Base-by-base conservation (phyloP, 2,888 invertebrate genomes). In the Drosophila stalkeri region DNA sequence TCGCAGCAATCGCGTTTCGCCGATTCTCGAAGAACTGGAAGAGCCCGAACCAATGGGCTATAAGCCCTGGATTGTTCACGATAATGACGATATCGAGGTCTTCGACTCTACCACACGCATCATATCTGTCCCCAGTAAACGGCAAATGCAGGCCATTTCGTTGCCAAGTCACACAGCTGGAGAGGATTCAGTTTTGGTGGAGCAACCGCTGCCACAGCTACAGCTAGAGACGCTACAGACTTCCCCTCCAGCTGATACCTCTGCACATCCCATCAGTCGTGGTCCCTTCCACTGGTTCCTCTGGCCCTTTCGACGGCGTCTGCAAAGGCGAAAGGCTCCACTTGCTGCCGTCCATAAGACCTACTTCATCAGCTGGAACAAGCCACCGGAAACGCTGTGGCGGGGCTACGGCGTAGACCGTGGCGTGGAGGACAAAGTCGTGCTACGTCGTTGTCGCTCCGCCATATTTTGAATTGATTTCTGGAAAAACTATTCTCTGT, bases 331-430 rank as follows among this genome's bases (percentile, higher is more conserved):
- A n/a, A 84, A 72, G 16, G 27, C 70, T 0, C 76, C 66, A 7
- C 56, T 72, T 16, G 92, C 92, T 0, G 91, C 92, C 12, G 91
- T 92, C 1, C 92, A 92, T 65, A 92, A 92, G 66, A 92, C 91
- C 0, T 92, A 92, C 65, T 92, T 92, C 61, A 89, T 92, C 1
- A 86, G 89, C 4, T 92, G 93, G 92, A 87, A 77, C 65, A 92
- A 92, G n/a, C 90, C 89, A 16, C 86, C 92, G 20, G 85, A 91
- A 9, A 82, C 81, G 1, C 49, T 77, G 9, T 81, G 74, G 71
- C 84, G 80, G 33, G 91, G 89, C n/a, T 91, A 81, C 16, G 87
- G 82, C 23, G 74, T 83, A 27, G 71, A 64, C 9, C 80, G 59
- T n/a, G 27, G 6, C 55, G 59, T 61, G 12, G 12, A 7, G 43